phyloP scores from a whole-genome alignment of 2,888 invertebrate genomes.

The Drosophila kambysellisi region DNA sequence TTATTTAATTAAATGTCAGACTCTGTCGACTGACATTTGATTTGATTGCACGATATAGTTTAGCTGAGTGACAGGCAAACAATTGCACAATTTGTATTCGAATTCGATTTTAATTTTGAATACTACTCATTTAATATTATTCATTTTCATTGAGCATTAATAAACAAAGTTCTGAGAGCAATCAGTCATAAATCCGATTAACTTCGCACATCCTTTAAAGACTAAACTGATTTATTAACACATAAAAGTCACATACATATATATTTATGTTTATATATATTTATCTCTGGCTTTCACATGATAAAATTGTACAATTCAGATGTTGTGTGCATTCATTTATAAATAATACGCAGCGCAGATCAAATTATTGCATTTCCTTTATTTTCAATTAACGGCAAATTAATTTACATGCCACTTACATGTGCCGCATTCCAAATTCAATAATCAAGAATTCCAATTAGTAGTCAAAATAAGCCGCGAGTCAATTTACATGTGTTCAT shows the following conservation, averaged over 20 bases:
- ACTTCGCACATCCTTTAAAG: not conserved
- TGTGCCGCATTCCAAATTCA: conserved; percentile 9
- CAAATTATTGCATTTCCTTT: conserved; percentile 3
- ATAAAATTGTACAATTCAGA: not conserved
- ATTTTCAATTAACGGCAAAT: conserved; percentile 53
- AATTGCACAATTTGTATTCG: conserved; percentile 42
- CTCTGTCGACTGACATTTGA: conserved; percentile 52
- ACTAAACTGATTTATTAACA: not conserved
- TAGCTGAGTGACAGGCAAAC: conserved; percentile 29
- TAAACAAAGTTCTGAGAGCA: not conserved
- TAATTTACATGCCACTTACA: conserved; percentile 38
- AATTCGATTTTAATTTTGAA: conserved; percentile 7
- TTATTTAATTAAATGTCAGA: conserved; percentile 80
- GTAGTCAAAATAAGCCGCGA: conserved; percentile 29
- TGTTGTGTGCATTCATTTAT: conserved; percentile 8
- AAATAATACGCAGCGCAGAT: conserved; percentile 35
- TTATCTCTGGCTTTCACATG: not conserved
- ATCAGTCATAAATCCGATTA: not conserved
- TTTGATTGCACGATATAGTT: conserved; percentile 43
- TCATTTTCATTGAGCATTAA: not conserved
- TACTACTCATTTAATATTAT: not conserved
- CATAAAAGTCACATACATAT: not conserved
- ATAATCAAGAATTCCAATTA: conserved; percentile 33
- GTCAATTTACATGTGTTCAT: not conserved
- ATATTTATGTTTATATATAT: not conserved